A percentile compares a stretch with the other conserved stretches of the same genome.
phyloP scores from a whole-genome alignment of 2,888 invertebrate genomes.

The Gymnosoma rotundatum region DNA sequence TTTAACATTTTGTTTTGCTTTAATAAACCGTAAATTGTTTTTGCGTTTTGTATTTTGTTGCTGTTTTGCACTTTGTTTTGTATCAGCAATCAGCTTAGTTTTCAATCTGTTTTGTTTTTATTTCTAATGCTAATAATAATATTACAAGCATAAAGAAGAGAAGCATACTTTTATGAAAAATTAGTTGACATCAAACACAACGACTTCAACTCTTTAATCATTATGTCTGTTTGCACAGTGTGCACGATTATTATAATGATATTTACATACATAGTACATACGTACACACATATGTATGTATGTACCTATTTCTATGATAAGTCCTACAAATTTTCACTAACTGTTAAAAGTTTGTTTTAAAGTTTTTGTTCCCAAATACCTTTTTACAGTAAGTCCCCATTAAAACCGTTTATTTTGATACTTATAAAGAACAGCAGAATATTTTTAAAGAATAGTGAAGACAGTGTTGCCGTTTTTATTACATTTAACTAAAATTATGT shows the following conservation, averaged over 20 bases:
- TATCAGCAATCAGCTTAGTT: constrained; percentile 36
- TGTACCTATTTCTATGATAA: not conserved
- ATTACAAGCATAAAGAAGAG: constrained; percentile 25
- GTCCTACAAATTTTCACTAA: too few species aligned
- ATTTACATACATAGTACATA: too few species aligned
- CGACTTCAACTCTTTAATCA: not conserved
- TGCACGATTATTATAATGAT: too few species aligned
- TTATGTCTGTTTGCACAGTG: constrained; percentile 17
- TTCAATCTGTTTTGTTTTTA: constrained; percentile 37
- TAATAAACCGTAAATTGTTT: not conserved
- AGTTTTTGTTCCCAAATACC: too few species aligned
- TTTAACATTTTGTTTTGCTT: not conserved
- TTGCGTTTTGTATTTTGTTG: constrained; percentile 9
- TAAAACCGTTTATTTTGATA: too few species aligned
- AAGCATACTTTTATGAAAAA: constrained; percentile 15
- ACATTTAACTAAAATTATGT: too few species aligned
- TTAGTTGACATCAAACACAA: constrained; percentile 22
- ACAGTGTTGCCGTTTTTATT: too few species aligned
- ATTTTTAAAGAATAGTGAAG: too few species aligned
- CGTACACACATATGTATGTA: not conserved
- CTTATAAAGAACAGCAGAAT: too few species aligned
- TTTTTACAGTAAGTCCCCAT: too few species aligned
- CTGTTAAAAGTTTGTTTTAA: too few species aligned
- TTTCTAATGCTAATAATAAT: constrained; percentile 50
- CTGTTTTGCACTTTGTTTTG: constrained; percentile 21